Conservation (phyloP, 2,113 vertebrate genomes). For the Penelope pileata region DNA sequence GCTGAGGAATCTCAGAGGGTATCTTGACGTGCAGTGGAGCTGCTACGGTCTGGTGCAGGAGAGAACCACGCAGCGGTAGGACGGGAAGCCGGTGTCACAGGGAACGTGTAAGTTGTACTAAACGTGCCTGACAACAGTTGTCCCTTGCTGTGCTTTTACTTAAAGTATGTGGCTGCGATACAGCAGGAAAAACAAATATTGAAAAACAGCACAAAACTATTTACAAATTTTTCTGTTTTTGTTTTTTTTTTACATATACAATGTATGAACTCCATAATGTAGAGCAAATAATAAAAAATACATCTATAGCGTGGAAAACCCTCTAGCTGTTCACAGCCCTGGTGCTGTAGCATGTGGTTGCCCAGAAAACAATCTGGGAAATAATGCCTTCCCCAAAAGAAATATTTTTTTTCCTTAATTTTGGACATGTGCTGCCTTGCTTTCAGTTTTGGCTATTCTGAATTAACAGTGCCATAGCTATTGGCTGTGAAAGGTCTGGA, state of each 20-base stretch:
- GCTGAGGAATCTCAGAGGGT: slow-evolving; percentile 39
- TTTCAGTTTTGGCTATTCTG: not conserved
- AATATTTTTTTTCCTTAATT: not conserved
- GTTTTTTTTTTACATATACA: not conserved
- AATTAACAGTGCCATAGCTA: not conserved
- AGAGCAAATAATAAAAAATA: not conserved
- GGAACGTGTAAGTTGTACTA: not conserved
- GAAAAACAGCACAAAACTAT: not conserved
- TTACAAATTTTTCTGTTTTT: not conserved
- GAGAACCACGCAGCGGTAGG: not conserved
- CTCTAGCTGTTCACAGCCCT: not conserved
- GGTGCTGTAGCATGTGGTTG: not conserved
- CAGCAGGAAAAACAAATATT: not conserved
- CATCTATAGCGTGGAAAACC: rapidly evolving
- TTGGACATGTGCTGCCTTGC: not conserved
- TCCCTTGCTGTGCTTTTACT: not conserved
- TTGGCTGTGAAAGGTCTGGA: not conserved
- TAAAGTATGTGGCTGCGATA: not conserved
- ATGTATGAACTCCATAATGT: not conserved
- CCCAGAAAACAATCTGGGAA: not conserved
- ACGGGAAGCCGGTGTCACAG: slow-evolving; percentile 8
- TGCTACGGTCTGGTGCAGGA: slow-evolving; percentile 9
- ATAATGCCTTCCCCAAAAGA: not conserved
- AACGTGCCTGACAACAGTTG: not conserved
- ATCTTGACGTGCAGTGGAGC: not conserved